A percentile compares a stretch with the other conserved stretches of the same genome.
Conservation (phyloP, 2,113 vertebrate species). For the Phoxinus phoxinus region DNA sequence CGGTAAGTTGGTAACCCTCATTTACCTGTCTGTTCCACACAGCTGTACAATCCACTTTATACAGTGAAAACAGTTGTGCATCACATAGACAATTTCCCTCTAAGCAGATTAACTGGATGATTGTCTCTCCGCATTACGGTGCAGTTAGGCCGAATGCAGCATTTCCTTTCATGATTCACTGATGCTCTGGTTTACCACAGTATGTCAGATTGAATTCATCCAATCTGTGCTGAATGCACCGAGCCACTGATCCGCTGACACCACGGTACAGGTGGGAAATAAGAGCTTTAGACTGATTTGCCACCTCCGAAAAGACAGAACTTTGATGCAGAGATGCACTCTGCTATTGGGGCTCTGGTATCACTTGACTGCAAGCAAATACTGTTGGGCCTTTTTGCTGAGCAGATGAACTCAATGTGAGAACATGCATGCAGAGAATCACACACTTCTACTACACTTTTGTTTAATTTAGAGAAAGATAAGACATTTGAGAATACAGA, state of each 20-base stretch:
- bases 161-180: conserved; percentile 20
- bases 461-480: not conserved
- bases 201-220: conserved; percentile 42
- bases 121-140: not conserved
- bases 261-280: conserved; percentile 32
- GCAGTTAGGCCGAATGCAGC: conserved; percentile 14
- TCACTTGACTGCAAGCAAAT: conserved; percentile 32
- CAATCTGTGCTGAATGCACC: conserved; percentile 36
- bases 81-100: not conserved
- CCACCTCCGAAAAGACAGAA: not conserved
- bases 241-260: conserved; percentile 39
- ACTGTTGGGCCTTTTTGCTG: conserved; percentile 15
- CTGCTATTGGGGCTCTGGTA: not conserved
- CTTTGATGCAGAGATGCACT: conserved; percentile 16
- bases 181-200: conserved; percentile 43
- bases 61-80: conserved; percentile 15
- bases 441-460: conserved; percentile 4
- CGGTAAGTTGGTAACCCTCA: conserved; percentile 3
- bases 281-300: conserved; percentile 35
- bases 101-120: conserved; percentile 32
- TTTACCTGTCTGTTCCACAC: conserved; percentile 7
- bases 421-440: conserved; percentile 2
- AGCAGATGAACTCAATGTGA: conserved; percentile 39
- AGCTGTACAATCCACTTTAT: conserved; percentile 22
- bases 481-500: not conserved